Base-by-base conservation (phyloP, 2,888 invertebrate genomes). In the Himalopsyche tibetana region DNA sequence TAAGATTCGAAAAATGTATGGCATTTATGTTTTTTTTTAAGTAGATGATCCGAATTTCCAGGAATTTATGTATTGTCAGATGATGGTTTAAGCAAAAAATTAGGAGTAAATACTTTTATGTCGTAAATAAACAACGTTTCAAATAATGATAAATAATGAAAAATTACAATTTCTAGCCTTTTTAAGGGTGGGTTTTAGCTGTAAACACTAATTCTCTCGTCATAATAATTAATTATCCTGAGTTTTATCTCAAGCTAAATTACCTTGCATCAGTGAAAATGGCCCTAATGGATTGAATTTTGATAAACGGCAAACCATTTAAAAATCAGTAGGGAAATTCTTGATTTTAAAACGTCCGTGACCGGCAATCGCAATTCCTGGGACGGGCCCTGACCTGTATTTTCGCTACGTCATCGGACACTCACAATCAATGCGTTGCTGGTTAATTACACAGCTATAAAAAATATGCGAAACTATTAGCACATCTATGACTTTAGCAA, bases 301-400 rank as follows among this genome's bases (percentile, higher is more conserved):
- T 63, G 6, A 63, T 63, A 19, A n/a, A 63, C n/a, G 19, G 15
- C 63, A 63, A 51, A 63, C 63, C 63, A 63, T 63, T 63, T 19
- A 19, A 19, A 63, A 63, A 63, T 63, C 19, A 63, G 63, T 5
- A 17, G 63, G 28, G 6, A 3, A 19, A 63, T 19, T 63, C 63
- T 19, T 63, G 63, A 19, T 63, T 63, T 63, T 63, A 19, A 63
- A 63, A 63, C 63, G 63, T 63, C 63, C 63, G 63, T 63, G 63
- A 63, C 63, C 19, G 28, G 63, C 63, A 19, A 28, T 19, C n/a
- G 8, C 19, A 63, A 63, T 63, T 19, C 63, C 19, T 6, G 9
- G 63, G 63, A 28, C 28, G 63, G 28, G 63, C n/a, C 56, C n/a
- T 56, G 56, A 56, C 56, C 63, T 63, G 63, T 63, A 19, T 63